These are phyloP conservation scores for Girardinus metallicus DNA, from an alignment of 2,797 vertebrate genomes.

Conservation along the genomic window DNA sequence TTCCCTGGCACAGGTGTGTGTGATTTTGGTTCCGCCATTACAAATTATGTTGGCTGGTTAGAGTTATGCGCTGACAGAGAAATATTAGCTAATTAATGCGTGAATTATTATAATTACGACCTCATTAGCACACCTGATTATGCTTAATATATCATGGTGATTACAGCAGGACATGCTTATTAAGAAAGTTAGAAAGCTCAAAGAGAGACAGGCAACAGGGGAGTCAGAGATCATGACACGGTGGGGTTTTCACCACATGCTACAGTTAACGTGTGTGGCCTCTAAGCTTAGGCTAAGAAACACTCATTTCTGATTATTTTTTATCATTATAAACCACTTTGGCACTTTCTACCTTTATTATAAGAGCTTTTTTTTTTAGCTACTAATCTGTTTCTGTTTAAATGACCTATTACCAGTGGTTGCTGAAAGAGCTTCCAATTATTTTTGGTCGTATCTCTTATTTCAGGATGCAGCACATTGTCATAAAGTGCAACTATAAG, in stretches of 20 bases:
- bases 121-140: conserved; percentile 60
- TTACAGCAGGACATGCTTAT: conserved; percentile 59
- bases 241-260: conserved; percentile 44
- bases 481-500: background rate
- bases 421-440: conserved; percentile 1
- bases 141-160: conserved; percentile 59
- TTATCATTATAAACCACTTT: conserved; percentile 14
- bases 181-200: conserved; percentile 38
- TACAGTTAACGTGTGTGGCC: conserved; percentile 49
- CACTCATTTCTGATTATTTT: conserved; percentile 21
- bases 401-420: background rate
- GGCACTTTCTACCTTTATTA: background rate
- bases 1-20: background rate
- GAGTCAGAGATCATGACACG: conserved; percentile 46
- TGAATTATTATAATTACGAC: conserved; percentile 58
- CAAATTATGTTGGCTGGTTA: conserved; percentile 11
- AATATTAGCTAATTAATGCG: conserved; percentile 59
- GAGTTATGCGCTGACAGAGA: conserved; percentile 36
- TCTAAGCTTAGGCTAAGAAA: conserved; percentile 34
- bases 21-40: background rate
- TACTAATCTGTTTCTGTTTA: background rate
- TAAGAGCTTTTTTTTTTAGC: background rate
- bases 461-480: conserved; percentile 1
- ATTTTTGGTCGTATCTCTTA: background rate
- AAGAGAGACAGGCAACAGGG: conserved; percentile 33